A percentile compares a stretch with the other conserved stretches of the same genome.
phyloP scores from a whole-genome alignment of 2,797 vertebrate species.

The Myotis findleyi region DNA sequence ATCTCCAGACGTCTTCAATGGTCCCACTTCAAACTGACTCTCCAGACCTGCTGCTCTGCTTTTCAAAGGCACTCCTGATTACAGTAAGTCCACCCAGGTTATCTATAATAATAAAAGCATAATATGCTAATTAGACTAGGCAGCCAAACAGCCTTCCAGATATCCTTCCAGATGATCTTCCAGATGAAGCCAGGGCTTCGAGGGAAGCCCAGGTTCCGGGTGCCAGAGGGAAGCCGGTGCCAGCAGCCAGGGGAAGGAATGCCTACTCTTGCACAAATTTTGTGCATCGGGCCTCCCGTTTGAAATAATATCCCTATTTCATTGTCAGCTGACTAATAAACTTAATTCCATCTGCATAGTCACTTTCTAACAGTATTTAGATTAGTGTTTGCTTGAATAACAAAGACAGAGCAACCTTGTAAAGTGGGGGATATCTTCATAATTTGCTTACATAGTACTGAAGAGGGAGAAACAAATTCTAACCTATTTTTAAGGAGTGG shows the following conservation, averaged over 20 bases:
- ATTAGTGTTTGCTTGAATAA: neutral
- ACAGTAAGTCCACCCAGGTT: rapidly evolving
- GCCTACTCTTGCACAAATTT: too few species aligned
- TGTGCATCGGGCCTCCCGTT: too few species aligned
- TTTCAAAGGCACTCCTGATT: neutral
- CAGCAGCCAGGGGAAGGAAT: rapidly evolving
- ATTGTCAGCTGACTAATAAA: neutral
- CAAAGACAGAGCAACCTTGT: neutral
- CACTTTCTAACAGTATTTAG: neutral
- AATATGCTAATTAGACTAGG: too few species aligned
- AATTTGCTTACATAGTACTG: neutral
- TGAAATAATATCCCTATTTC: neutral
- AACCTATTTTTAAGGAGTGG: neutral
- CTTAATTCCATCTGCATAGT: neutral
- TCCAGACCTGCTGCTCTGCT: neutral
- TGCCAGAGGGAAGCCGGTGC: too few species aligned
- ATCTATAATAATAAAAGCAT: too few species aligned
- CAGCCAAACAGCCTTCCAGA: too few species aligned
- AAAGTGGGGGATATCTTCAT: neutral
- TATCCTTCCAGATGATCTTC: too few species aligned
- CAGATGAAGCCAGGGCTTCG: too few species aligned
- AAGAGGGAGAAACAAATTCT: neutral
- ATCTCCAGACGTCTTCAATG: neutral
- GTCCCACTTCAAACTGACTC: rapidly evolving
- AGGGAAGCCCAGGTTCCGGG: too few species aligned